Percentiles rank a stretch among this genome's conserved stretches.
Conservation (phyloP, 1,140 invertebrate genomes). For the Cydia amplana region DNA sequence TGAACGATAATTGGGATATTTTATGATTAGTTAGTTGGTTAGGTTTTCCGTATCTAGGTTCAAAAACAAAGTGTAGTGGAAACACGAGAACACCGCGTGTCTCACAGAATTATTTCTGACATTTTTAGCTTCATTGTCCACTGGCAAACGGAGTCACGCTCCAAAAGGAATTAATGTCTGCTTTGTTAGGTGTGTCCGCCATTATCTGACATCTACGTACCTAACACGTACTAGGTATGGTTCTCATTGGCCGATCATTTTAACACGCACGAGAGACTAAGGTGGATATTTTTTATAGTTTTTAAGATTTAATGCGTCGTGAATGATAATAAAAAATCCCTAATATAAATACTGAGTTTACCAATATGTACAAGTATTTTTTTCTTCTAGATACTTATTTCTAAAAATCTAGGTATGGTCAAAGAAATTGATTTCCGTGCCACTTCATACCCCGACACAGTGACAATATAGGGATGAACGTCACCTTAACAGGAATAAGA, state of each 20-base stretch:
- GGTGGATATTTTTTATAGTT: background rate
- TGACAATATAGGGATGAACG: no score
- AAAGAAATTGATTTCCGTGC: no score
- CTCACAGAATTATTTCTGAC: constrained; percentile 78
- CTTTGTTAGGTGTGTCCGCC: constrained; percentile 51
- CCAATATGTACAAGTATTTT: no score
- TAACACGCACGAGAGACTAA: background rate
- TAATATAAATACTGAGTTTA: no score
- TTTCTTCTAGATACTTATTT: no score
- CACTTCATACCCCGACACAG: no score
- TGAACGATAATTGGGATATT: no score
- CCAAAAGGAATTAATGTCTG: constrained; percentile 77
- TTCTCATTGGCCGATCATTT: background rate
- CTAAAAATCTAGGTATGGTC: no score
- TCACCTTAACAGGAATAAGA: no score
- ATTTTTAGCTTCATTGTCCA: constrained; percentile 78
- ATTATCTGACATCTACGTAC: constrained; percentile 32
- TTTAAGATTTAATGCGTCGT: background rate
- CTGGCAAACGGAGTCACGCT: constrained; percentile 73
- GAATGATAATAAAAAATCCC: no score
- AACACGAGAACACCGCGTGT: constrained; percentile 54
- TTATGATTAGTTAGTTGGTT: no score
- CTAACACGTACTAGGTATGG: background rate
- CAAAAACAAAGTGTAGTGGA: constrained; percentile 46
- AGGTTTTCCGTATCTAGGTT: no score